Conservation (phyloP, 2,113 vertebrate genomes). For the Percina caprodes region DNA sequence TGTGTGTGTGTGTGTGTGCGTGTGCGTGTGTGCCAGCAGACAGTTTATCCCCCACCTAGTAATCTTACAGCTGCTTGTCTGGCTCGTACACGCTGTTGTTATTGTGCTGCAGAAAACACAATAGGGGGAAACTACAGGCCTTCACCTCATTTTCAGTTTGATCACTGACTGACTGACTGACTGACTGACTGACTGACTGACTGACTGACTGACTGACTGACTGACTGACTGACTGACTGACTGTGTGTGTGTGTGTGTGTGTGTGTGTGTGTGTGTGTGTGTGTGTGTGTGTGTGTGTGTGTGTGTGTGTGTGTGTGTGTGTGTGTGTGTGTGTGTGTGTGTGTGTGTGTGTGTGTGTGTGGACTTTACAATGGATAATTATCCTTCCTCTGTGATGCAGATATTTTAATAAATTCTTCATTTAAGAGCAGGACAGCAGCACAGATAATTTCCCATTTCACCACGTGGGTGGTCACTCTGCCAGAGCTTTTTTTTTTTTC, state of each 20-base stretch:
- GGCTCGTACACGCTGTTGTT: constrained; percentile 43
- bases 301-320: background rate
- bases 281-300: too few relatives aligned
- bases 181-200: too few relatives aligned
- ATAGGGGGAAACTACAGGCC: background rate
- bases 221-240: too few relatives aligned
- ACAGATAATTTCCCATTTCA: background rate
- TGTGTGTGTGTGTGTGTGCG: background rate
- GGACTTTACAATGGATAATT: background rate
- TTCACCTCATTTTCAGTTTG: constrained; percentile 1
- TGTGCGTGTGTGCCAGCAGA: constrained; percentile 54
- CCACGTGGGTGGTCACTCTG: background rate
- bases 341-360: too few relatives aligned
- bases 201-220: too few relatives aligned
- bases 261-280: too few relatives aligned
- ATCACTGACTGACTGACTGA: background rate
- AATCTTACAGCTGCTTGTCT: constrained; percentile 70
- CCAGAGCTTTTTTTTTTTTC: background rate
- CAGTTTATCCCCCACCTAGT: constrained; percentile 66
- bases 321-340: too few relatives aligned
- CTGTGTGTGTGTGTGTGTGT: too few relatives aligned
- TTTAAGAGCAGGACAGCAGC: background rate
- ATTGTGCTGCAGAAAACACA: constrained; percentile 23
- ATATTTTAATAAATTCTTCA: background rate
- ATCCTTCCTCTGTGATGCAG: background rate